phyloP scores from a whole-genome alignment of 2,797 vertebrate species.

The Smutsia temminckii region DNA sequence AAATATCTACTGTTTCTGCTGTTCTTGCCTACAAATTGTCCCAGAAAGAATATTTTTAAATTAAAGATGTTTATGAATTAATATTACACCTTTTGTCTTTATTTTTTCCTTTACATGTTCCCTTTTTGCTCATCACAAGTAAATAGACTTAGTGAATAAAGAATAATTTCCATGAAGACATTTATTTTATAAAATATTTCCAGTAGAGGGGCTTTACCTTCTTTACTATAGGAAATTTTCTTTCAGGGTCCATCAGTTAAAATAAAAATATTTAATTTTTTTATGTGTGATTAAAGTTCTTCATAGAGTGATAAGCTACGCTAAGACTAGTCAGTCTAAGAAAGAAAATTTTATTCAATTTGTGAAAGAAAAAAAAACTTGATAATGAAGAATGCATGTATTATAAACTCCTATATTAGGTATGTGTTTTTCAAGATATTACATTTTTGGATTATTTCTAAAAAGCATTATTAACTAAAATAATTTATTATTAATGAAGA shows the following conservation, averaged over 20 bases:
- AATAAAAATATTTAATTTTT: conserved; percentile 40
- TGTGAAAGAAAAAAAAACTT: conserved; percentile 8
- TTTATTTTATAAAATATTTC: conserved; percentile 31
- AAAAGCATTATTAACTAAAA: not conserved
- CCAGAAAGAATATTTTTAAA: not conserved
- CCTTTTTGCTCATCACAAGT: not conserved
- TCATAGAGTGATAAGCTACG: not conserved
- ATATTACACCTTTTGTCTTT: not conserved
- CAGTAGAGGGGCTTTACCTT: conserved; percentile 30
- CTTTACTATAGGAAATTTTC: conserved; percentile 25
- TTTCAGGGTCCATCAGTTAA: not conserved
- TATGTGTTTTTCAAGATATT: not conserved
- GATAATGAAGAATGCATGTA: not conserved
- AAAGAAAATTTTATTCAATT: not conserved
- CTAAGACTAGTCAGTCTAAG: not conserved
- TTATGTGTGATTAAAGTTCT: conserved; percentile 24
- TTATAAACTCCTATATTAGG: not conserved
- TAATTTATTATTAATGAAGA: conserved; percentile 7
- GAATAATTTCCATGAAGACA: not conserved
- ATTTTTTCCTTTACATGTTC: not conserved
- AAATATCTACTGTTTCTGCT: not conserved
- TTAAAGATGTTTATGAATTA: not conserved
- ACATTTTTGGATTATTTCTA: conserved; percentile 17
- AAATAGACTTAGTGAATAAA: not conserved
- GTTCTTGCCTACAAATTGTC: not conserved